Evolutionary conservation across 2,113 vertebrate genomes (phyloP), one percentile per base, ranked within the genome.

Genomic region (Eolophus roseicapilla): DNA sequence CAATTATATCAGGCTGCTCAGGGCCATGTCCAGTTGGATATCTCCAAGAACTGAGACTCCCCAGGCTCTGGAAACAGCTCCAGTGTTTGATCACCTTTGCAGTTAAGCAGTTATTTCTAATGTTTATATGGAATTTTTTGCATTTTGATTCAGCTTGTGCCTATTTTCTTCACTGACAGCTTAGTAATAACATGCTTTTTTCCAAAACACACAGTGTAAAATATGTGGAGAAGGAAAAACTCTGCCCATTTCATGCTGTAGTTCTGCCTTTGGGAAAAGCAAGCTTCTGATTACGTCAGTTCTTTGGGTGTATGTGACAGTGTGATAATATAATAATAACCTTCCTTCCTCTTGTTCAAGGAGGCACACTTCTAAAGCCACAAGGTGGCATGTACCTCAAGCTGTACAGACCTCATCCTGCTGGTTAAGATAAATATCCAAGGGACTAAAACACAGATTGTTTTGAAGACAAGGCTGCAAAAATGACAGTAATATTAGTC

Each of bases 371-470:
- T 49, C 59, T 63, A 77, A 82, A 82, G 83, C 93, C 94, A 96
- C 91, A 91, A 95, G 95, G 77, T 89, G 93, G 89, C 83, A 89
- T 14, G 35, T 79, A 78, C 73, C 52, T 92, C 93, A 71, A 92
- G 33, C 74, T 47, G 17, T 78, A 71, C 35, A 60, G 39, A 50
- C 9, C 17, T 81, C 39, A 31, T 68, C 17, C 28, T 71, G 17
- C 12, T 78, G 27, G 15, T 49, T n/a, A 65, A 64, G 60, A 44
- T 33, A 33, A 60, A 39, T 14, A 8, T 3, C 1, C 55, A 50
- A 79, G 14, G 20, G 39, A 47, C 16, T 39, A 2, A 11, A 67
- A 24, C 10, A 57, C 0, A 4, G 29, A 39, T 39, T 68, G 19
- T 60, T 81, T 44, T 49, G 24, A 62, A 87, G 23, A 4, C 74